Conservation (phyloP, 2,888 invertebrate genomes). For the Oeneis ivallda region DNA sequence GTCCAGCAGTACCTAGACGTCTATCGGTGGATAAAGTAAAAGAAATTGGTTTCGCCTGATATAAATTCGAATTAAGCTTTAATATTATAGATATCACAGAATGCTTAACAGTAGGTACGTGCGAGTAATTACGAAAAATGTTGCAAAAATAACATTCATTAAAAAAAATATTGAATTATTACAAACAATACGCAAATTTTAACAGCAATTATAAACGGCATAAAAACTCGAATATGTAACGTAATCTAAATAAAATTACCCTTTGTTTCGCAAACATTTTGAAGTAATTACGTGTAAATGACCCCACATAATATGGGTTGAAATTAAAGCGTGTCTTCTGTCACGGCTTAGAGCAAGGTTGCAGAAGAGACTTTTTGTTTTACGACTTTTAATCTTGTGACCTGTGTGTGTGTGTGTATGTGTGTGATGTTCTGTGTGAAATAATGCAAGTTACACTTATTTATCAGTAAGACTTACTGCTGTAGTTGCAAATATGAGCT, state of each 20-base stretch:
- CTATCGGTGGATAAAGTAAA: too few relatives aligned
- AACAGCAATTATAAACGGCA: conserved; percentile 1
- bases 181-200: conserved; percentile 11
- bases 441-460: too few relatives aligned
- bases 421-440: too few relatives aligned
- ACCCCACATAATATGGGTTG: conserved; percentile 59
- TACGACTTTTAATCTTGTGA: background rate
- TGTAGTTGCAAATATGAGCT: too few relatives aligned
- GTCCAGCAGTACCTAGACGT: too few relatives aligned
- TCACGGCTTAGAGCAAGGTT: conserved; percentile 30
- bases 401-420: too few relatives aligned
- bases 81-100: too few relatives aligned
- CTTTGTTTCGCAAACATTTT: conserved; percentile 53
- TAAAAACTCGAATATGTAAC: conserved; percentile 11
- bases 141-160: background rate
- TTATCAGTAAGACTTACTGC: too few relatives aligned
- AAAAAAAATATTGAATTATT: background rate
- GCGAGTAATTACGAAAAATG: background rate
- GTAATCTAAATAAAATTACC: conserved; percentile 29
- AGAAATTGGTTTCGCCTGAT: too few relatives aligned
- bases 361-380: background rate
- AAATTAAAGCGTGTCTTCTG: conserved; percentile 59
- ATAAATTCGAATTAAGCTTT: too few relatives aligned
- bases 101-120: background rate
- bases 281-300: conserved; percentile 63